Conservation (phyloP, 1,140 invertebrate species). For the Oscheius sp. region DNA sequence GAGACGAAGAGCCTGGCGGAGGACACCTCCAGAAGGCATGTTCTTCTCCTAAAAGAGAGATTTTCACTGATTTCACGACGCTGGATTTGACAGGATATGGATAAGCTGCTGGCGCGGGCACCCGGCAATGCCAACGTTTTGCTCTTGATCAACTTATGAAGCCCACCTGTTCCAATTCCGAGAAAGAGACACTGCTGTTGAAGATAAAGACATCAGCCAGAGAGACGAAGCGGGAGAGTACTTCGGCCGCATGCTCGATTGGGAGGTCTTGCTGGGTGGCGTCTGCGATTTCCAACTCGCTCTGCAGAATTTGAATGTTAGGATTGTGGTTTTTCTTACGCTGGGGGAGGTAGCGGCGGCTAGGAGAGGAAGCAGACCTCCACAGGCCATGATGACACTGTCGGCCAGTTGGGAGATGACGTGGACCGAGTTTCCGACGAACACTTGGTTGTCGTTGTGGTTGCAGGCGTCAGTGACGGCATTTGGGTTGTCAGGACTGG, state of each 20-base stretch:
- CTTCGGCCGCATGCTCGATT: conserved; percentile 91
- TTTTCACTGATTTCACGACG: background rate
- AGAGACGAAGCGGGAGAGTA: conserved; percentile 90
- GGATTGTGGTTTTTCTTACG: conserved; percentile 69
- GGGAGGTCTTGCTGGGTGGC: conserved; percentile 92
- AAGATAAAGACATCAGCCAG: conserved; percentile 98
- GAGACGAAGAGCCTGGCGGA: conserved; percentile 89
- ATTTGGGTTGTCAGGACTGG: background rate
- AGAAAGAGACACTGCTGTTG: conserved; percentile 88
- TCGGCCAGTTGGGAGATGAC: conserved; percentile 97
- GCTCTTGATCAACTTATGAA: background rate
- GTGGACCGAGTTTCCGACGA: conserved; percentile 98
- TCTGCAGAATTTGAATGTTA: conserved; percentile 69
- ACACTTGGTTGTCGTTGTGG: conserved; percentile 68
- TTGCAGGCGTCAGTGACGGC: background rate
- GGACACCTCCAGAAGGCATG: conserved; percentile 97
- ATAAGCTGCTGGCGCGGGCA: background rate
- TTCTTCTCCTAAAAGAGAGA: conserved; percentile 95
- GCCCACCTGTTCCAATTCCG: conserved; percentile 80
- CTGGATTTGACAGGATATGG: background rate
- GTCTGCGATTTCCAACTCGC: conserved; percentile 94
- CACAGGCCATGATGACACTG: conserved; percentile 97
- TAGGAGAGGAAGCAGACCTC: conserved; percentile 88
- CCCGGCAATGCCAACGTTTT: background rate
- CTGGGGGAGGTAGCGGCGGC: conserved; percentile 97